Evolutionary conservation across 2,113 vertebrate species (phyloP).

Genomic region (Pluvianellus socialis): DNA sequence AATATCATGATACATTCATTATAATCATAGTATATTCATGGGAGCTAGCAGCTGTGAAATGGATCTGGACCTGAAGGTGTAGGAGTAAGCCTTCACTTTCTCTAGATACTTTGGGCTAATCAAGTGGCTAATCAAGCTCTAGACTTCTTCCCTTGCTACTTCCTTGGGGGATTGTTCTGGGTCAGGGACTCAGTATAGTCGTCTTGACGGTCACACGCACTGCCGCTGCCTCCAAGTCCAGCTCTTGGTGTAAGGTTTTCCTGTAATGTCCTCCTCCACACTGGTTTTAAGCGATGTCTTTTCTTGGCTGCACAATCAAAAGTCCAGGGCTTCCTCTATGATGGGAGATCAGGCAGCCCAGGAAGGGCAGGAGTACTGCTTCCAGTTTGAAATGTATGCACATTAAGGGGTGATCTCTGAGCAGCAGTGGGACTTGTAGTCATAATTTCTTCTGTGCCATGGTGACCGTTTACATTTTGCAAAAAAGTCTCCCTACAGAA

Average conservation of each 20-base stretch:
- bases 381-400: background rate
- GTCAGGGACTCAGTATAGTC: background rate
- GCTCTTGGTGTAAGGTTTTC: background rate
- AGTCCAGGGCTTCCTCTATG: background rate
- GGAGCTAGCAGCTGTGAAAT: background rate
- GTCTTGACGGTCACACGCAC: background rate
- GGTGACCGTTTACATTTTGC: constrained; percentile 44
- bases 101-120: background rate
- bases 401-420: background rate
- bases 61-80: background rate
- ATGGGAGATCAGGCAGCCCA: background rate
- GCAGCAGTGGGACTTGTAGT: background rate
- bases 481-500: constrained; percentile 42
- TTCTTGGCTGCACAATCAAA: background rate
- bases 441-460: constrained; percentile 16
- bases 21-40: background rate
- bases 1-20: background rate
- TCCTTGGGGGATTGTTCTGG: background rate
- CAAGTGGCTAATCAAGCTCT: background rate
- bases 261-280: background rate
- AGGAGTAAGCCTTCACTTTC: background rate
- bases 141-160: background rate
- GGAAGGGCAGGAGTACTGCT: background rate
- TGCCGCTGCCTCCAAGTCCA: background rate
- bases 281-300: background rate